Percentiles rank a stretch among this genome's conserved stretches.
phyloP scores from a whole-genome alignment of 30 jellyfish, hydroid and myxozoan species.

The Pelagia noctiluca region DNA sequence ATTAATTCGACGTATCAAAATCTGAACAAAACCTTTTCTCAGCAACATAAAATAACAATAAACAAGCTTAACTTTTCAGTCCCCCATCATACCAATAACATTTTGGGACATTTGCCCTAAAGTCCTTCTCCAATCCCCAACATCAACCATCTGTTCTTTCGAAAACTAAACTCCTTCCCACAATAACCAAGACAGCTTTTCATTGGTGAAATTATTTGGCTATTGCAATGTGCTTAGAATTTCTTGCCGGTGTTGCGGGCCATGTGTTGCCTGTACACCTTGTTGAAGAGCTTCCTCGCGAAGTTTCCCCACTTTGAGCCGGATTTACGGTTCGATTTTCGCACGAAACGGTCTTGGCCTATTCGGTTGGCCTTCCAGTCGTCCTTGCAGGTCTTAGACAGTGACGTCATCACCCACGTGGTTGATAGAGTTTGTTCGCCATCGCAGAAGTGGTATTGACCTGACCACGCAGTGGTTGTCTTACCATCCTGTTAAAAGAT shows the following conservation, averaged over 20 bases:
- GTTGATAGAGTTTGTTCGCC: slow-evolving; percentile 66
- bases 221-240: not conserved
- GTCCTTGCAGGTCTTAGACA: slow-evolving; percentile 56
- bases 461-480: slow-evolving; percentile 82
- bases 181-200: not conserved
- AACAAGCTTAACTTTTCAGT: not conserved
- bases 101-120: not conserved
- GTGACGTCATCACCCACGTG: slow-evolving; percentile 81
- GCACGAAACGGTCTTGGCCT: slow-evolving; percentile 78
- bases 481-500: slow-evolving; percentile 40
- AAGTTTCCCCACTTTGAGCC: slow-evolving; percentile 62
- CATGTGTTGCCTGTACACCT: slow-evolving; percentile 18
- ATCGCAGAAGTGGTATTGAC: slow-evolving; percentile 78
- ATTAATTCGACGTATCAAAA: slow-evolving; percentile 2
- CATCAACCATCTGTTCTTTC: not conserved
- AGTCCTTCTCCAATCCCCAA: not conserved
- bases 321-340: slow-evolving; percentile 50
- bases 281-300: slow-evolving; percentile 53
- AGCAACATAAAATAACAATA: not conserved
- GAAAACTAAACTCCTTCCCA: not conserved
- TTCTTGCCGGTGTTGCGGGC: not conserved
- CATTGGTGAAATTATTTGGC: slow-evolving; percentile 5
- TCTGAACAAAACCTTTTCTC: not conserved
- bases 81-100: not conserved
- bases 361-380: slow-evolving; percentile 55